Evolutionary conservation across 2,113 vertebrate genomes (phyloP).

Genomic region (Ammospiza caudacuta): DNA sequence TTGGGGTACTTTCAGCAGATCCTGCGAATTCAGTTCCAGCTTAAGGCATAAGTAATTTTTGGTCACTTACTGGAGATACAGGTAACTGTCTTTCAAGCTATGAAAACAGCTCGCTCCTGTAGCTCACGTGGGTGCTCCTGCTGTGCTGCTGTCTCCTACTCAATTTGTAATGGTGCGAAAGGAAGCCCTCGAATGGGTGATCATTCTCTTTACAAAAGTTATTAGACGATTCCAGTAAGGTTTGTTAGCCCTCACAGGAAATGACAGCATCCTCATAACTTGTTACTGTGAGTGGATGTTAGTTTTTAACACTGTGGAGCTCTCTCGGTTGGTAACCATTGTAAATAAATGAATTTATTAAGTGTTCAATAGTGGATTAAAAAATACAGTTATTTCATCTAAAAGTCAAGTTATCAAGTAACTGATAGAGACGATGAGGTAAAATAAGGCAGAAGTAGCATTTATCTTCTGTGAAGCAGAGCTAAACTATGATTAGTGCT

Average conservation of each 20-base stretch:
- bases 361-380: not conserved
- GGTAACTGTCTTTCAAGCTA: not conserved
- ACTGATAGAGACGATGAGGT: not conserved
- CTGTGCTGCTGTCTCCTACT: not conserved
- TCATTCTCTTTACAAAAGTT: not conserved
- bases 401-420: not conserved
- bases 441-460: fast-evolving
- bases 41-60: not conserved
- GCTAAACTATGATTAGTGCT: not conserved
- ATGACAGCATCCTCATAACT: not conserved
- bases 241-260: fast-evolving
- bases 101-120: not conserved
- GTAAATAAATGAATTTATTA: not conserved
- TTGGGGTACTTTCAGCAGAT: not conserved
- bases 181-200: not conserved
- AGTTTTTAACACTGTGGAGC: not conserved
- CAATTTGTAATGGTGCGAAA: fast-evolving
- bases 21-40: not conserved
- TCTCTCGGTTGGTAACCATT: not conserved
- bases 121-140: not conserved
- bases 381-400: not conserved
- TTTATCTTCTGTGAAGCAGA: not conserved
- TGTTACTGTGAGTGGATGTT: not conserved
- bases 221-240: not conserved
- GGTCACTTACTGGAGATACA: too few species aligned